These are phyloP conservation scores for Engraulis encrasicolus DNA, from an alignment of 2,113 vertebrate genomes.

Conservation along the genomic window DNA sequence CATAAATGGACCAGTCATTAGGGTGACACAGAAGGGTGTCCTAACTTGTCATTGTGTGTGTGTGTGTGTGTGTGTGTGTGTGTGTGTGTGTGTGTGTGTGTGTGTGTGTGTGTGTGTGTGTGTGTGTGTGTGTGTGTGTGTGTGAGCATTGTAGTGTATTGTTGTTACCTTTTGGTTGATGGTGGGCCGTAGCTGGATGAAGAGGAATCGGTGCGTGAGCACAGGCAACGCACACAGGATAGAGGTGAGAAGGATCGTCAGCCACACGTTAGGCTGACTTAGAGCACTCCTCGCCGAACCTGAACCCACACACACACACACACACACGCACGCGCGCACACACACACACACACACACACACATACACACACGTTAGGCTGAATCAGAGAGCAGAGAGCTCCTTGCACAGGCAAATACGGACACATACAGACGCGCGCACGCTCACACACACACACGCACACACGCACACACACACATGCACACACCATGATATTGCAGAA, in stretches of 20 bases:
- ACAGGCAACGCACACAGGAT: slow-evolving; percentile 86
- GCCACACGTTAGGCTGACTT: slow-evolving; percentile 83
- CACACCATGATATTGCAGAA: no score
- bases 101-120: not conserved
- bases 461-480: not conserved
- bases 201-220: slow-evolving; percentile 81
- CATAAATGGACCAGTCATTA: no score
- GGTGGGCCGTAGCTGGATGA: slow-evolving; percentile 78
- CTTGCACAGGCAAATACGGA: not conserved
- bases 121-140: not conserved
- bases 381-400: slow-evolving; percentile 6
- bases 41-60: not conserved
- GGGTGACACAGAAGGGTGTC: no score
- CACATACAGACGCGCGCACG: slow-evolving; percentile 6
- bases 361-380: slow-evolving; percentile 62
- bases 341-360: slow-evolving; percentile 41
- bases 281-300: slow-evolving; percentile 88
- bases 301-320: slow-evolving; percentile 53
- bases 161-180: slow-evolving; percentile 86
- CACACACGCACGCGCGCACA: slow-evolving; percentile 66
- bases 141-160: not conserved
- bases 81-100: no score
- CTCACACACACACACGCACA: slow-evolving; percentile 1
- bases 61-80: not conserved
- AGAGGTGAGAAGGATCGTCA: slow-evolving; percentile 84